Base-by-base conservation (phyloP, 2,113 vertebrate species). In the Albula glossodonta region DNA sequence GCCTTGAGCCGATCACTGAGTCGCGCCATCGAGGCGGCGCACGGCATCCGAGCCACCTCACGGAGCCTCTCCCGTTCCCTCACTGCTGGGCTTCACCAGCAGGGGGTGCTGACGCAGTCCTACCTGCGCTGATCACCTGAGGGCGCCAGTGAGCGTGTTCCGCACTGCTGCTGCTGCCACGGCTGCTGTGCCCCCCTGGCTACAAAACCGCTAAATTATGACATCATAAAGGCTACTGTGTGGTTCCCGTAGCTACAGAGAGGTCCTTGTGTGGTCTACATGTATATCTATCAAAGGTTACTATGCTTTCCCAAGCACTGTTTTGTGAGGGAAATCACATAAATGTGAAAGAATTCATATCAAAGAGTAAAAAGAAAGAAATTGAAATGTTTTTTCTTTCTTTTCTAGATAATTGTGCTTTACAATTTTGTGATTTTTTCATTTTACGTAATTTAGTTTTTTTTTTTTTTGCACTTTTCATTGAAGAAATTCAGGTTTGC, bases 51-150 rank as follows among this genome's bases (percentile, higher is more conserved):
- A 49, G 11, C 89, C 83, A 95, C 93, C 90, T 96, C 95, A 0
- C 84, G 57, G 19, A 94, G 91, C 88, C 94, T 99, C 94, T 94
- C 96, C 87, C 92, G 85, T 49, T 94, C 91, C 0, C 94, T 99
- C 87, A 91, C 94, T 0, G 50, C 93, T 0, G 96, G 96, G 11
- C 95, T 97, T 84, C 89, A 93, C 88, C 91, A 92, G 78, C 91
- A 92, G 0, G 87, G 86, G 2, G 31, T 60, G 50, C 93, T 96
- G 15, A 81, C 92, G 5, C 81, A 94, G 80, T 96, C 95, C 89
- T 96, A 94, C 90, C 95, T 93, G 89, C 94, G 95, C 93, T 97
- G 93, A 95, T 9, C 3, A 57, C 60, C 2, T 56, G 5, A 8
- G 41, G 17, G 31, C 5, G 10, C 41, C 4, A 6, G 49, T 31